phyloP scores from a whole-genome alignment of 2,797 vertebrate species.

The Jordanella pulchra region DNA sequence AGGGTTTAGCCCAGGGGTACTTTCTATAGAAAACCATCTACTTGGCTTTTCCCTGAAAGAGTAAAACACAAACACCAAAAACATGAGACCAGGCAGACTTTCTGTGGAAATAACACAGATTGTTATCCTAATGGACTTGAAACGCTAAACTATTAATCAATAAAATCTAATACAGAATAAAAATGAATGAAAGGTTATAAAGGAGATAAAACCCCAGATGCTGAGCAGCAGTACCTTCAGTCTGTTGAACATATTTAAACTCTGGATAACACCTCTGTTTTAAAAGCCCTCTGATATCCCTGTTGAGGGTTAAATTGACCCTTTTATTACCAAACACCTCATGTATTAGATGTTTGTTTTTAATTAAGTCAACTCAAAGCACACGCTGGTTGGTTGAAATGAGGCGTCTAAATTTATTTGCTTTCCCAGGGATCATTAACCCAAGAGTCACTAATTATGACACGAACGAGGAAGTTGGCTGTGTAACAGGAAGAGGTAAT shows the following conservation, averaged over 20 bases:
- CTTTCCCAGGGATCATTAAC: conserved; percentile 5
- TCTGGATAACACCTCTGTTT: background rate
- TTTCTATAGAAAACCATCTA: too few relatives aligned
- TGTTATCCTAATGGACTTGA: background rate
- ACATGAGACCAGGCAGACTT: background rate
- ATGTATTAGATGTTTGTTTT: conserved; percentile 3
- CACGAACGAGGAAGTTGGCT: background rate
- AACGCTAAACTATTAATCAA: background rate
- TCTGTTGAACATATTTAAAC: background rate
- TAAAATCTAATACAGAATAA: background rate
- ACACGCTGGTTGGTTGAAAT: background rate
- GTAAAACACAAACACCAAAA: too few relatives aligned
- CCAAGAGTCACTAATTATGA: background rate
- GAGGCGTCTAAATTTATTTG: background rate
- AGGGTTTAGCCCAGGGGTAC: too few relatives aligned
- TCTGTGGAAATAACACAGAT: background rate
- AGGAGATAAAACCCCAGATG: too few relatives aligned
- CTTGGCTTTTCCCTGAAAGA: too few relatives aligned
- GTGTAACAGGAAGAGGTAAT: conserved; percentile 11
- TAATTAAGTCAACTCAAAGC: background rate
- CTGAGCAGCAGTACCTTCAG: background rate
- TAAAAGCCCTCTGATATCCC: background rate
- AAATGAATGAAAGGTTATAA: background rate
- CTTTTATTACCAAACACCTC: background rate
- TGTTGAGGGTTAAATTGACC: background rate